Evolutionary conservation across 2,113 vertebrate genomes (phyloP).

Genomic region (Pachycephala philippinensis): DNA sequence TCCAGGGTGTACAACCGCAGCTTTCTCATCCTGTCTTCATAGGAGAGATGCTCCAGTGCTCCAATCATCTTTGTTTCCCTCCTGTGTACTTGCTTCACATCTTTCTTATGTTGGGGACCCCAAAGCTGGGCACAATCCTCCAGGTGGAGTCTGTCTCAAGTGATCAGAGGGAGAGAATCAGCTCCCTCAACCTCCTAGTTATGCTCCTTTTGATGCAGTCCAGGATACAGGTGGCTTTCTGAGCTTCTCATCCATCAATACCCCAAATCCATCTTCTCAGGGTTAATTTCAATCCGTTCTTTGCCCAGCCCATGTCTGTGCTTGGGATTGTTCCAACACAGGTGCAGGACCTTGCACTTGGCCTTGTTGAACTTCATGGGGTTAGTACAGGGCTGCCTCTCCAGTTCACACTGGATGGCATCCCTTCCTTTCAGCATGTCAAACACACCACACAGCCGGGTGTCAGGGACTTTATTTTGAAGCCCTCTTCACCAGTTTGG

Average conservation of each 20-base stretch:
- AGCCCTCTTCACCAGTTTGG: background rate
- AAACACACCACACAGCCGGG: background rate
- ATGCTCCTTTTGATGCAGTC: background rate
- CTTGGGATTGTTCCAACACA: background rate
- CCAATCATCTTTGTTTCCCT: background rate
- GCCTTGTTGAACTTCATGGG: background rate
- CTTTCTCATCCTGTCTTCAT: background rate
- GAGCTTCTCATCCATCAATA: background rate
- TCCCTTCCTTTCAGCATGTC: background rate
- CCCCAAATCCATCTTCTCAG: background rate
- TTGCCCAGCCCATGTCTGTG: background rate
- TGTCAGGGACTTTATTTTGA: background rate
- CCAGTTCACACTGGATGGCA: background rate
- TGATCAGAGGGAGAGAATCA: background rate
- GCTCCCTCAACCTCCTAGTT: background rate
- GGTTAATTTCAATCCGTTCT: background rate
- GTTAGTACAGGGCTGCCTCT: background rate
- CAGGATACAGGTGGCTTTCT: background rate
- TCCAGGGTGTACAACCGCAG: background rate
- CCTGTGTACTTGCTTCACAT: background rate
- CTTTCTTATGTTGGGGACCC: background rate
- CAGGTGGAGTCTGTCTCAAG: fast-evolving
- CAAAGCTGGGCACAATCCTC: background rate
- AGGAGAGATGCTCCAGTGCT: background rate
- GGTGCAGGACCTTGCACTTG: background rate